Conservation (phyloP, 2,113 vertebrate species). For the Lutjanus erythropterus region DNA sequence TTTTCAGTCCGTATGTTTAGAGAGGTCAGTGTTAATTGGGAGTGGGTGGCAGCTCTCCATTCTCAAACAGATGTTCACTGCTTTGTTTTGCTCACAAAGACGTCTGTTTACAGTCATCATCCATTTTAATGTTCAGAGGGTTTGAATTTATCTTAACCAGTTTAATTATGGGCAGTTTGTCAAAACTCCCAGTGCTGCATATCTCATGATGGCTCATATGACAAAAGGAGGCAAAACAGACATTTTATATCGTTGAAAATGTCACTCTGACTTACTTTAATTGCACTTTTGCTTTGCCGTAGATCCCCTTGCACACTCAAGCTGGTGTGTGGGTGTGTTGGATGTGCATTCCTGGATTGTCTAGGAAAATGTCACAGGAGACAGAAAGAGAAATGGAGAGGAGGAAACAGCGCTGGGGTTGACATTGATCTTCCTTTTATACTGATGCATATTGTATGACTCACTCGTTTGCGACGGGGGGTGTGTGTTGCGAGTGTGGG, state of each 20-base stretch:
- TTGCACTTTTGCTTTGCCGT: neutral
- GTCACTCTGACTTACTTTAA: slow-evolving; percentile 37
- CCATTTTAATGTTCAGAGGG: neutral
- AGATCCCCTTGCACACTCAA: neutral
- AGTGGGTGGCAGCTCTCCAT: neutral
- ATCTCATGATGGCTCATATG: neutral
- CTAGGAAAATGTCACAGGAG: slow-evolving; percentile 48
- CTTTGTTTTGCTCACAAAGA: slow-evolving; percentile 17
- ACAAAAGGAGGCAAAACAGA: slow-evolving; percentile 15
- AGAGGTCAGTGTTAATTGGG: neutral
- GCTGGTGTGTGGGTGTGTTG: slow-evolving; percentile 17
- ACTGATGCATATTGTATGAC: slow-evolving; percentile 16
- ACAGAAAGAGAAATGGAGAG: slow-evolving; percentile 16
- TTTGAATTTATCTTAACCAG: neutral
- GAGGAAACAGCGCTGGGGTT: neutral
- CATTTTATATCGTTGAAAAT: slow-evolving; percentile 12
- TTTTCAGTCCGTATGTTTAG: neutral
- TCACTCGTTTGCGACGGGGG: slow-evolving; percentile 31
- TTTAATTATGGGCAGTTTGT: neutral
- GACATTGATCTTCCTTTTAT: slow-evolving; percentile 51
- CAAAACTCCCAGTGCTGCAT: neutral
- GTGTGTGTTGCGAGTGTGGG: neutral
- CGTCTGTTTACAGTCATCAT: neutral
- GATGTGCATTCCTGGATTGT: slow-evolving; percentile 18
- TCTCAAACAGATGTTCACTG: slow-evolving; percentile 1